These are phyloP conservation scores for Drosophila atroscutellata DNA, from an alignment of 2,888 invertebrate genomes.

Conservation along the genomic window DNA sequence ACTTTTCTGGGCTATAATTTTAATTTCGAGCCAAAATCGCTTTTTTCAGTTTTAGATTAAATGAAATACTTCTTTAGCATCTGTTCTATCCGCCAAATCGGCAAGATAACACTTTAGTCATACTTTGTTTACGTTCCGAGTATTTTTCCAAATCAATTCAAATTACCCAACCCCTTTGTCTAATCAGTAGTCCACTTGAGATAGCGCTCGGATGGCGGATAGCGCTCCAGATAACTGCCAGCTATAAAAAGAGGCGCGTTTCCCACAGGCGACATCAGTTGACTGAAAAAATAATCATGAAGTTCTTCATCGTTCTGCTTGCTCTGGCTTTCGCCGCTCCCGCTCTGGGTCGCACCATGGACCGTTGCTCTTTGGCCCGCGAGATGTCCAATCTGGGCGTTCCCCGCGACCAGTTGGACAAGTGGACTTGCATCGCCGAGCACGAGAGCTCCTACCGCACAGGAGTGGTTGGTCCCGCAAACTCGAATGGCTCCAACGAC, in stretches of 20 bases:
- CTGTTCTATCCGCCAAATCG: background rate
- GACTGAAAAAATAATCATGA: conserved; percentile 46
- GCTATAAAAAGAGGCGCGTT: conserved; percentile 40
- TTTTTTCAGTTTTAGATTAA: background rate
- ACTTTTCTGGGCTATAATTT: too few relatives aligned
- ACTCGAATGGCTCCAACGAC: conserved; percentile 85
- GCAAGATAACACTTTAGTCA: background rate
- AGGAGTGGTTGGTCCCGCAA: conserved; percentile 83
- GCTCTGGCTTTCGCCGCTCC: conserved; percentile 50
- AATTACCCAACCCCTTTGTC: background rate
- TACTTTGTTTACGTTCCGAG: background rate
- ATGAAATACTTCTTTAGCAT: background rate
- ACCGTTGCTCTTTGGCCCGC: conserved; percentile 73
- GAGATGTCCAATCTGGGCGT: conserved; percentile 74
- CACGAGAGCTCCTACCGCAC: conserved; percentile 83
- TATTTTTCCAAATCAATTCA: background rate
- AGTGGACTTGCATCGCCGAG: conserved; percentile 78
- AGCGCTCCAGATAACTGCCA: conserved; percentile 1
- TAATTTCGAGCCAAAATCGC: background rate
- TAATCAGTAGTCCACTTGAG: conserved; percentile 7
- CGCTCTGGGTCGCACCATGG: conserved; percentile 59
- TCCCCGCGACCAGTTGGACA: conserved; percentile 63
- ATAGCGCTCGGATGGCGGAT: background rate
- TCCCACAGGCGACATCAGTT: conserved; percentile 48
- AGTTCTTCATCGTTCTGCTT: conserved; percentile 27